phyloP scores from a whole-genome alignment of 2,888 invertebrate species.

The Epirrhoe alternata region DNA sequence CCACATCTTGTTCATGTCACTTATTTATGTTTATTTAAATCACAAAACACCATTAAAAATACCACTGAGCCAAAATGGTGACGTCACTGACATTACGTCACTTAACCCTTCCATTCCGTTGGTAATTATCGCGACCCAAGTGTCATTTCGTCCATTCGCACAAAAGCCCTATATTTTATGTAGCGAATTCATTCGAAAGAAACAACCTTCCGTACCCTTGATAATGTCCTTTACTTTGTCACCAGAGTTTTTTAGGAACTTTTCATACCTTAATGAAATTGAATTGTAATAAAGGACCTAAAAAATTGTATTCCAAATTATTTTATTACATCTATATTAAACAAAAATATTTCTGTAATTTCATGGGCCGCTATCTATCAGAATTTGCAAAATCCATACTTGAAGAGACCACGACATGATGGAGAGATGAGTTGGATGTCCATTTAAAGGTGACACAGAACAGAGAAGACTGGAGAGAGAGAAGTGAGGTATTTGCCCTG shows the following conservation, averaged over 20 bases:
- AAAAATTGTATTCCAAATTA: no score
- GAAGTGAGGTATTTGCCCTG: no score
- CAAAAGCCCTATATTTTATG: conserved; percentile 41
- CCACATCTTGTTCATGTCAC: no score
- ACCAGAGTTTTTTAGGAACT: neutral
- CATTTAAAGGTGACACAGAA: no score
- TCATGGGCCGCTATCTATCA: no score
- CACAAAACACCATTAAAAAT: conserved; percentile 22
- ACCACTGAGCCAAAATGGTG: conserved; percentile 18
- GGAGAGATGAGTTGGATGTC: no score
- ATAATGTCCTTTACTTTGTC: conserved; percentile 13
- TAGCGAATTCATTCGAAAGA: conserved; percentile 34
- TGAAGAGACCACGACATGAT: no score
- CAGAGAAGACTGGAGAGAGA: no score
- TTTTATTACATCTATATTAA: no score
- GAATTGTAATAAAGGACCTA: no score
- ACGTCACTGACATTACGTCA: conserved; percentile 34
- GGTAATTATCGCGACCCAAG: conserved; percentile 37
- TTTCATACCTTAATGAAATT: neutral
- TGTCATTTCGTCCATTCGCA: conserved; percentile 33
- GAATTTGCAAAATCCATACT: no score
- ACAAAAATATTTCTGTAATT: no score
- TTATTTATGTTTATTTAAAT: conserved; percentile 8
- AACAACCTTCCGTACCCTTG: conserved; percentile 7
- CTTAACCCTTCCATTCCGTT: conserved; percentile 40